Evolutionary conservation across 2,888 invertebrate genomes (phyloP).

Genomic region (Perithous albicinctus): DNA sequence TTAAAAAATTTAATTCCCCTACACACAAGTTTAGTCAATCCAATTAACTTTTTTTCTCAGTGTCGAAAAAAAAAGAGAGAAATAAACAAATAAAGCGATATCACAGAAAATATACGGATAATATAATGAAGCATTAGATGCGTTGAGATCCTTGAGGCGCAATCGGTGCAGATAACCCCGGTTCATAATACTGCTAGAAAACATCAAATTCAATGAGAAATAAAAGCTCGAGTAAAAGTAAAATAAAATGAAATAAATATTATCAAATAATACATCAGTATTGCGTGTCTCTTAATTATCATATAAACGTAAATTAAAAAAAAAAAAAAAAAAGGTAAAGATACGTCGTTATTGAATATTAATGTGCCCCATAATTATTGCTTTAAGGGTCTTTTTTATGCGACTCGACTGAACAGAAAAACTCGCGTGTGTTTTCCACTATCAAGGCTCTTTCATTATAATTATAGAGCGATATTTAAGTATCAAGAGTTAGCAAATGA

Average conservation of each 20-base stretch:
- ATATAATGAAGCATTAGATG: slow-evolving; percentile 6
- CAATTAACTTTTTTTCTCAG: not conserved
- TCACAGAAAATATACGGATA: not conserved
- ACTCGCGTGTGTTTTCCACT: not conserved
- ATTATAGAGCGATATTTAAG: slow-evolving; percentile 20
- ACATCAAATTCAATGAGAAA: slow-evolving; percentile 5
- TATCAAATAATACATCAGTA: not conserved
- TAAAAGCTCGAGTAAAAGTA: not conserved
- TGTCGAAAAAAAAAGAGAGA: not conserved
- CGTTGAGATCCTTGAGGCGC: not conserved
- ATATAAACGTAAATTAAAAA: not conserved
- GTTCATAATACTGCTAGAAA: not conserved
- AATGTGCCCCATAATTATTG: slow-evolving; percentile 2
- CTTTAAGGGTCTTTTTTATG: not conserved
- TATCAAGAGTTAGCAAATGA: not conserved
- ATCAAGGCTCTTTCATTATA: slow-evolving; percentile 16
- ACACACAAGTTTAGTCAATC: not conserved
- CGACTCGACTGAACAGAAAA: not conserved
- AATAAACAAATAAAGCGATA: not conserved
- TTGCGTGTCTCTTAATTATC: not conserved
- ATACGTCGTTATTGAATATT: not conserved
- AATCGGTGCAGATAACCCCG: slow-evolving; percentile 3
- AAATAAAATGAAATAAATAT: not conserved
- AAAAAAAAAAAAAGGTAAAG: not conserved
- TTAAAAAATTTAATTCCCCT: not conserved